Base-by-base conservation (phyloP, 2,888 invertebrate species). In the Neuroscelio doddi region DNA sequence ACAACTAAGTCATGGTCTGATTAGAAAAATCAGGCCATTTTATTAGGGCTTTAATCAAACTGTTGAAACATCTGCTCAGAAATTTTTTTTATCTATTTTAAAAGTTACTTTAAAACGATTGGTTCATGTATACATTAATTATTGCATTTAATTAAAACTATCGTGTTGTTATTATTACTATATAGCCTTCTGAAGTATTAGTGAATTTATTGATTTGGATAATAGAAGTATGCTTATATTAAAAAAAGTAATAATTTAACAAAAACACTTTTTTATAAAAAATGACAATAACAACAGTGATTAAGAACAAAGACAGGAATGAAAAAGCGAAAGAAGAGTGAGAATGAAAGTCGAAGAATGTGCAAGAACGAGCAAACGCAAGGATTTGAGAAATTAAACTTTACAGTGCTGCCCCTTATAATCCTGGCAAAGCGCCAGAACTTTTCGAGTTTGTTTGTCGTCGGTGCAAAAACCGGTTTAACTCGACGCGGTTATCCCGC, bases 381-480 rank as follows among this genome's bases (percentile, higher is more conserved):
- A 63, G 62, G 62, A 67, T 79, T 78, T 70, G 76, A 77, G 77
- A 78, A 80, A 81, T 79, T 80, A 78, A 80, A 79, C 77, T 80
- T 80, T 68, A 64, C 71, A 58, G 62, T 45, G 62, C 71, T 75
- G 64, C 71, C 75, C 73, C 73, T 80, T 76, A 77, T 79, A 80
- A 80, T 78, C 74, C 73, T 78, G 80, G 78, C 77, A 66, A 66
- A 59, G 65, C 58, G 78, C 79, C 79, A 80, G 69, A 72, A 74
- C 71, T 71, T 76, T 72, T 68, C 70, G 65, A 72, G 61, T 68
- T 68, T 68, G 65, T 69, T 68, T 68, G 65, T 69, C 61, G 39
- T 44, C 52, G 57, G 46, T 42, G 65, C 65, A 65, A 65, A 61
- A 65, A 65, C 57, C 47, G 45, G 52, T 57, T 65, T 53, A 57